Base-by-base conservation (phyloP, 30 jellyfish, hydroid and myxozoan species). In the Cassiopea xamachana region DNA sequence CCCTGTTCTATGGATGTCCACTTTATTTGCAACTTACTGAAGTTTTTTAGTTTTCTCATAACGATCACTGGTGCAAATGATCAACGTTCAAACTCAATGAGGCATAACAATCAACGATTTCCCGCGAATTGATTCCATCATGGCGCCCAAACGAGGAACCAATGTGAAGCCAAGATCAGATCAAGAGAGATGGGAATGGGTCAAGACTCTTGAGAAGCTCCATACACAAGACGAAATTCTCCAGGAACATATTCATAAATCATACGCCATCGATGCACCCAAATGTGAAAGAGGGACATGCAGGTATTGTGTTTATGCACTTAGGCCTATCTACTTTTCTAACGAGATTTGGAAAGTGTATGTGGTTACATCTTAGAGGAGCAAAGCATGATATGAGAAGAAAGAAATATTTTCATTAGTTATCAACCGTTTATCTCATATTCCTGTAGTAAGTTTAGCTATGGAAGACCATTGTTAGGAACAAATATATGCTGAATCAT, bases 151-250 rank as follows among this genome's bases (percentile, higher is more conserved):
- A 82, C 79, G 79, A 68, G 90, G 85, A 18, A 59, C 75, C 17
- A 79, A 55, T 1, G 39, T 71, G 64, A 60, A 78, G 74, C 44
- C 90, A 1, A 58, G 44, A 16, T 17, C 74, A 17, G 74, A 60
- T 7, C 82, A 84, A 14, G 77, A 72, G n/a, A 82, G 95, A 72
- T 88, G 95, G 95, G 85, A 79, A n/a, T 88, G 95, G 95, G 90
- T 88, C 43, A 72, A 88, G 12, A 48, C 73, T 12, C 15, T 88
- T 1, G 83, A 79, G 48, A 83, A 82, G 81, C 90, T 86, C 19
- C 51, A 78, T 0, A 73, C 83, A 48, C 58, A 43, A 17, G 90
- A 79, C 50, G 46, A 76, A 7, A 88, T 88, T 73, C 74, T 14
- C 48, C 80, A 69, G 46, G 59, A 45, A 50, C 18, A 75, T 59